Evolutionary conservation across 2,113 vertebrate species (phyloP), one percentile per base, ranked within the genome.

Genomic region (Ochotona princeps): DNA sequence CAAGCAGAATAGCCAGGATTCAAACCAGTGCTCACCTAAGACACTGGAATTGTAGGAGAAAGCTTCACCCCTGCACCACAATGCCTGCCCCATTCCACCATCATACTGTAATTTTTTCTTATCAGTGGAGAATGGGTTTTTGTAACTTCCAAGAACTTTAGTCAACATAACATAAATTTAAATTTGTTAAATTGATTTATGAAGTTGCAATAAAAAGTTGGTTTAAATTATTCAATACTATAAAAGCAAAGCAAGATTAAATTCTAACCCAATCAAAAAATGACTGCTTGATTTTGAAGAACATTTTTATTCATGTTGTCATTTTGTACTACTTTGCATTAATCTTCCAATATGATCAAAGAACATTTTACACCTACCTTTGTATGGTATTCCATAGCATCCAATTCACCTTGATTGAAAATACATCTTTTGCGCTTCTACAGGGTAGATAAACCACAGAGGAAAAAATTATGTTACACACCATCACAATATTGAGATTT

Each of bases 331-430:
- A 92, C 8, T 69, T 96, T 17, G 73, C 12, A 89, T 54, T 60
- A 61, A 92, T n/a, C 67, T 94, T 92, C 12, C 12, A 35, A 28
- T 47, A 28, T 92, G 6, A 82, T 57, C 63, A 75, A 69, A 38
- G 14, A 93, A 94, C 11, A 91, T 63, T 86, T 96, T 85, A 85
- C 14, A 80, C 84, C 78, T 96, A 99, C 99, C 98, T 98, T 99
- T 91, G 97, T 97, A 93, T 99, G 99, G 89, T 99, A 99, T 89
- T 98, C 97, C 92, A 98, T 97, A 18, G 98, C 98, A 97, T 99
- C 98, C 60, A 98, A 87, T 95, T 99, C 99, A 4, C 99, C 99
- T 96, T 99, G 98, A 97, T 99, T 99, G 84, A 99, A 98, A 51
- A 65, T 86, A 38, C 94, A 97, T 49, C 98, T 98, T 97, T 99